Evolutionary conservation across 2,888 invertebrate genomes (phyloP).

Genomic region (Ornithoptera priamus): DNA sequence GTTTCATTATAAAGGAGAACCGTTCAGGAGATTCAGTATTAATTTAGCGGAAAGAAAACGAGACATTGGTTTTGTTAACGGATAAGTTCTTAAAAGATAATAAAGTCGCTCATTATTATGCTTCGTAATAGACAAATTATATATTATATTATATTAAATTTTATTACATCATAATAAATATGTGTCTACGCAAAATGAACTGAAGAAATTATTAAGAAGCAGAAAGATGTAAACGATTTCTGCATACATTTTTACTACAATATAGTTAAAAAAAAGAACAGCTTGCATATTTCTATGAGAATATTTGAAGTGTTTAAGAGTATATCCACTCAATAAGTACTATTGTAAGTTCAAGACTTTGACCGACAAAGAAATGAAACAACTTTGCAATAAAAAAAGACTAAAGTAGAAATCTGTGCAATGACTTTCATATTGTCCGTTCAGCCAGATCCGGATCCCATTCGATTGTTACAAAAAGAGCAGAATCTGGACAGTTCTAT

Average conservation of each 20-base stretch:
- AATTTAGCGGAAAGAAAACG: slow-evolving; percentile 27
- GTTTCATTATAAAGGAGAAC: slow-evolving; percentile 56
- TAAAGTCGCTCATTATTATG: too few relatives aligned
- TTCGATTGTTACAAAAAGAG: slow-evolving; percentile 35
- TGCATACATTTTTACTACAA: too few relatives aligned
- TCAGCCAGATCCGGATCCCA: slow-evolving; percentile 19
- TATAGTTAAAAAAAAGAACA: too few relatives aligned
- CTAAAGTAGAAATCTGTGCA: slow-evolving; percentile 11
- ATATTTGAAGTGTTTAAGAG: too few relatives aligned
- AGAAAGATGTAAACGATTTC: too few relatives aligned
- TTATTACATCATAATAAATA: too few relatives aligned
- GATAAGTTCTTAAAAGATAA: slow-evolving; percentile 3
- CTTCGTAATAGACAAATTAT: too few relatives aligned
- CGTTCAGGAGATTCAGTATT: slow-evolving; percentile 33
- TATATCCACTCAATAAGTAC: neutral
- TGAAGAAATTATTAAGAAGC: too few relatives aligned
- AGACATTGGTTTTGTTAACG: neutral
- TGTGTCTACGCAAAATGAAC: too few relatives aligned
- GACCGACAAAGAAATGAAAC: neutral
- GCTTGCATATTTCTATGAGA: too few relatives aligned
- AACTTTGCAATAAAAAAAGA: slow-evolving; percentile 2
- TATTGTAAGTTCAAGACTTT: neutral
- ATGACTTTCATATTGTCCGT: slow-evolving; percentile 19
- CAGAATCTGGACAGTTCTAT: slow-evolving; percentile 34
- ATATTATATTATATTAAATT: too few relatives aligned